These are phyloP conservation scores for Calephelis virginiensis DNA, from an alignment of 1,140 invertebrate species.

Conservation along the genomic window DNA sequence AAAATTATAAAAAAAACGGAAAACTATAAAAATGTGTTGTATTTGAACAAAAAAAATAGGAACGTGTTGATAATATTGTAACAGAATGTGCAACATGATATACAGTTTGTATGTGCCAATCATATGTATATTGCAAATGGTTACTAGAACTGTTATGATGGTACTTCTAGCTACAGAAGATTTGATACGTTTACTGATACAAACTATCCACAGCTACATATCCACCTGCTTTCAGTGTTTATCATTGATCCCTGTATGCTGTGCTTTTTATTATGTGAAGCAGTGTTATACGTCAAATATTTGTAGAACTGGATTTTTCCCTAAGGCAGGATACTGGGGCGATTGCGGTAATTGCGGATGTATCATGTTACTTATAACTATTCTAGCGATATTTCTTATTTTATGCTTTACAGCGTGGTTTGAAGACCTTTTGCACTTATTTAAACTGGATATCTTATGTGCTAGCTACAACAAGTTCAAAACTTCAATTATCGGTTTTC, in stretches of 20 bases:
- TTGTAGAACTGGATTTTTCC: slow-evolving; percentile 29
- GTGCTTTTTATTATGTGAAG: slow-evolving; percentile 31
- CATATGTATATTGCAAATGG: slow-evolving; percentile 30
- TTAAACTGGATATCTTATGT: not conserved
- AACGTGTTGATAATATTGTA: no score
- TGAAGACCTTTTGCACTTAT: slow-evolving; percentile 22
- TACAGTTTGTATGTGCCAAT: slow-evolving; percentile 31
- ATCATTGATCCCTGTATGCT: slow-evolving; percentile 33
- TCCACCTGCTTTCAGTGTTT: slow-evolving; percentile 32
- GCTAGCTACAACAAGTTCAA: not conserved
- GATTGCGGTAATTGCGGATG: slow-evolving; percentile 19
- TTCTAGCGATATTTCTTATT: slow-evolving; percentile 25
- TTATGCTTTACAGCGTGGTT: slow-evolving; percentile 26
- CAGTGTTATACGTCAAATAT: slow-evolving; percentile 24
- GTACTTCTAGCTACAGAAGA: slow-evolving; percentile 40
- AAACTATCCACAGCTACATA: slow-evolving; percentile 34
- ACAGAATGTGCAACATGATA: not conserved
- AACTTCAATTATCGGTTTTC: not conserved
- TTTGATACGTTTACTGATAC: slow-evolving; percentile 33
- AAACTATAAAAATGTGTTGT: no score
- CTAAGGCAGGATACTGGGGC: slow-evolving; percentile 20
- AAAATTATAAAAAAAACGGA: no score
- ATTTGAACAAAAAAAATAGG: no score
- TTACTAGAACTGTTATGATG: slow-evolving; percentile 32
- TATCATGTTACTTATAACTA: slow-evolving; percentile 21